Evolutionary conservation across 2,888 invertebrate species (phyloP).

Genomic region (Trilocha varians): DNA sequence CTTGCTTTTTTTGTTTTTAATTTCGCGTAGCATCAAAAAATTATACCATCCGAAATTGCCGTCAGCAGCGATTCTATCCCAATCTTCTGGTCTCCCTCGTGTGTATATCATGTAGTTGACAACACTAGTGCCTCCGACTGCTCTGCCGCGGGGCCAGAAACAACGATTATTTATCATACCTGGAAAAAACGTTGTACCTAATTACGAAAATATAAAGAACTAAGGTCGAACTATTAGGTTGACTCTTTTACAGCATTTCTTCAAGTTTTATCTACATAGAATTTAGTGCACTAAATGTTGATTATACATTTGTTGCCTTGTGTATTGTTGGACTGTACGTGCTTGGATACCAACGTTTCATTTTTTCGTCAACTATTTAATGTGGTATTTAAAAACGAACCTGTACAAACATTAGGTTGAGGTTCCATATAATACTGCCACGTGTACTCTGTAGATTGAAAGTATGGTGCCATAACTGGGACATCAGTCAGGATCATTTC

Average conservation of each 20-base stretch:
- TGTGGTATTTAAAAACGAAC: conserved; percentile 25
- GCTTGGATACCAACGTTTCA: too few relatives aligned
- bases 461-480: conserved; percentile 70
- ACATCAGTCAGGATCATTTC: conserved; percentile 70
- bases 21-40: not conserved
- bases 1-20: too few relatives aligned
- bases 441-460: conserved; percentile 76
- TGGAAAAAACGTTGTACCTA: too few relatives aligned
- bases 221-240: too few relatives aligned
- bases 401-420: conserved; percentile 75
- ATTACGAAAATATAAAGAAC: too few relatives aligned
- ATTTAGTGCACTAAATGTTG: too few relatives aligned
- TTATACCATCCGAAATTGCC: conserved; percentile 82
- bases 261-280: too few relatives aligned
- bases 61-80: conserved; percentile 77
- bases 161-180: conserved; percentile 46
- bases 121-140: conserved; percentile 73
- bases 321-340: too few relatives aligned
- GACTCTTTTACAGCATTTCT: too few relatives aligned
- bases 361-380: too few relatives aligned
- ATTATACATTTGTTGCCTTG: too few relatives aligned
- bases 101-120: conserved; percentile 82
- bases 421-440: conserved; percentile 82
- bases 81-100: conserved; percentile 81
- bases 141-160: conserved; percentile 72